Percentiles rank a stretch among this genome's conserved stretches.
Evolutionary conservation across 64 coral and sea anemone genomes (phyloP).

Genomic region (Montipora capricornis): DNA sequence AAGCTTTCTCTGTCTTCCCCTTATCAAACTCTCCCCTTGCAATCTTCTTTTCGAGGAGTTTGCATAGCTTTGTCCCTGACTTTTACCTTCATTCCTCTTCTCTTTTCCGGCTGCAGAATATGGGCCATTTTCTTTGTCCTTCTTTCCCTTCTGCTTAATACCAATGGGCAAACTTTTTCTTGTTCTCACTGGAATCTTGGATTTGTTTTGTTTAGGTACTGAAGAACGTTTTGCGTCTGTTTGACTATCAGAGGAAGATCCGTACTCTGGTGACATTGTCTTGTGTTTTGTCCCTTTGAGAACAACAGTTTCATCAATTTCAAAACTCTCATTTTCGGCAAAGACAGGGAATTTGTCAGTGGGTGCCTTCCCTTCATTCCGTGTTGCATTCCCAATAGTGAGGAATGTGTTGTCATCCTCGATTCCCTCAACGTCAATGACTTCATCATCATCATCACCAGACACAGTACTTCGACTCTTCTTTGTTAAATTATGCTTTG

Average conservation of each 20-base stretch:
- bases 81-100: background rate
- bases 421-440: constrained; percentile 32
- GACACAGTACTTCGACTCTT: background rate
- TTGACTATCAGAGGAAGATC: constrained; percentile 21
- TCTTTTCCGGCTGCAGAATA: background rate
- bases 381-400: constrained; percentile 66
- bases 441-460: constrained; percentile 14
- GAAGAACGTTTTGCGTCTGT: background rate
- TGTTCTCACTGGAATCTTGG: background rate
- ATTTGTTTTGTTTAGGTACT: constrained; percentile 10
- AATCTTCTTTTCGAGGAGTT: background rate
- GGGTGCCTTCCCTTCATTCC: background rate
- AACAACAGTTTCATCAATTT: constrained; percentile 68
- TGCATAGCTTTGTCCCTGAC: background rate
- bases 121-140: background rate
- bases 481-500: background rate
- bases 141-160: background rate
- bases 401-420: constrained; percentile 70
- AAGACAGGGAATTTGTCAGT: constrained; percentile 35
- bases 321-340: constrained; percentile 28
- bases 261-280: constrained; percentile 87
- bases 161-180: background rate
- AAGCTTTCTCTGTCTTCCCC: background rate
- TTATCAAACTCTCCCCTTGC: background rate
- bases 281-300: constrained; percentile 70